phyloP scores from a whole-genome alignment of 2,888 invertebrate genomes.

The Dusona sp. region DNA sequence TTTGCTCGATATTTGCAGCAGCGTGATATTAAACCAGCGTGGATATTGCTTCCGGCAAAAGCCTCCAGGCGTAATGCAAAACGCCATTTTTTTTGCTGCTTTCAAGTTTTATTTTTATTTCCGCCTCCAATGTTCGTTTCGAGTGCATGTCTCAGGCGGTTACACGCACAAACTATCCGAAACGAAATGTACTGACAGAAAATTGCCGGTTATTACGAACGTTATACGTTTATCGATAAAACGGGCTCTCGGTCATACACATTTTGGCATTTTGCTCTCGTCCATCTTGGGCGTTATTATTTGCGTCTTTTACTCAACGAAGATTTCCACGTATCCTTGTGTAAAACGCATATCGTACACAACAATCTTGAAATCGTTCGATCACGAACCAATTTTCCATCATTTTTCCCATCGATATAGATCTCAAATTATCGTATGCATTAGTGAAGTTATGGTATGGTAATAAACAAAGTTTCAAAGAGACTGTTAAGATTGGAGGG shows the following conservation, averaged over 20 bases:
- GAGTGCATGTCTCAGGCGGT: slow-evolving; percentile 50
- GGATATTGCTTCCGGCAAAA: slow-evolving; percentile 57
- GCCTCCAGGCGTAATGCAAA: slow-evolving; percentile 42
- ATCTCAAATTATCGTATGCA: slow-evolving; percentile 33
- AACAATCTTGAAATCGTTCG: slow-evolving; percentile 24
- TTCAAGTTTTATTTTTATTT: slow-evolving; percentile 24
- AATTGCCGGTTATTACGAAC: slow-evolving; percentile 71
- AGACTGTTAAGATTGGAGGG: neutral
- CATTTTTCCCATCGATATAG: slow-evolving; percentile 25
- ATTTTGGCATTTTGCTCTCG: slow-evolving; percentile 24
- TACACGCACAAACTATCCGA: slow-evolving; percentile 62
- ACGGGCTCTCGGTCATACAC: slow-evolving; percentile 32
- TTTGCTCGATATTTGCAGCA: slow-evolving; percentile 38
- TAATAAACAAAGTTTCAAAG: neutral
- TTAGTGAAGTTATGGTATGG: neutral
- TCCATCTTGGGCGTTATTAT: neutral
- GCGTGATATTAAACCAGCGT: slow-evolving; percentile 36
- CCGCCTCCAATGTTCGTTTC: slow-evolving; percentile 30
- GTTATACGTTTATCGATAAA: slow-evolving; percentile 70
- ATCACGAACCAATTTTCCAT: slow-evolving; percentile 40
- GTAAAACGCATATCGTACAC: slow-evolving; percentile 21
- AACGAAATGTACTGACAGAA: slow-evolving; percentile 65
- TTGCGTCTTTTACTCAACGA: neutral
- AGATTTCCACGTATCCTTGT: neutral
- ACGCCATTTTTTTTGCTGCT: slow-evolving; percentile 20